Evolutionary conservation across 1,140 invertebrate genomes (phyloP), one percentile per base, ranked within the genome.

Genomic region (Gonatopus flavifemur): DNA sequence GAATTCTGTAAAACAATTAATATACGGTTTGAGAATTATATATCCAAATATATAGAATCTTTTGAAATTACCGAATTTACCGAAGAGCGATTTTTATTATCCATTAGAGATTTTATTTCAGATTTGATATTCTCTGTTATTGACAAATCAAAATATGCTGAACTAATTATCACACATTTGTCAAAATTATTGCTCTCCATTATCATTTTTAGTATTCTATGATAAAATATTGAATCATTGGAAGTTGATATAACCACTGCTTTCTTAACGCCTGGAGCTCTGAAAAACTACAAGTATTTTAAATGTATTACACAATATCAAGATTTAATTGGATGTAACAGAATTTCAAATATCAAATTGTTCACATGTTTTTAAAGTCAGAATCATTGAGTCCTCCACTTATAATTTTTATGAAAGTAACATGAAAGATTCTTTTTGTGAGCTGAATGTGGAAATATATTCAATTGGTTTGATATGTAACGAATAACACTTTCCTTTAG

Each of bases 231-330:
- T 20, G 68, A 52, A 49, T 83, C 66, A 10, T 72, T 57, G 9
- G 77, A 76, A 21, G 79, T 79, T 6, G 79, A 67, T 33, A 85
- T 77, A 36, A 85, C 78, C 3, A 84, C 76, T 30, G 76, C 83
- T 56, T 82, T 84, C 36, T 67, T 70, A 15, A 62, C n/a, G n/a
- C n/a, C n/a, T n/a, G n/a, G n/a, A n/a, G n/a, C n/a, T n/a, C n/a
- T n/a, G n/a, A n/a, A n/a, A n/a, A n/a, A n/a, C n/a, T n/a, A n/a
- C n/a, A n/a, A n/a, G n/a, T n/a, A n/a, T 3, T 32, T 25, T 10
- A 3, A 38, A 9, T 33, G 10, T 13, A 33, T 33, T 6, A n/a
- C n/a, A n/a, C n/a, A n/a, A n/a, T n/a, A n/a, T n/a, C n/a, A 33
- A 12, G 32, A 33, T 33, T 8, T 33, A 33, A n/a, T n/a, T n/a